phyloP scores from a whole-genome alignment of 2,888 invertebrate species.

The Lamellibrachia satsuma region DNA sequence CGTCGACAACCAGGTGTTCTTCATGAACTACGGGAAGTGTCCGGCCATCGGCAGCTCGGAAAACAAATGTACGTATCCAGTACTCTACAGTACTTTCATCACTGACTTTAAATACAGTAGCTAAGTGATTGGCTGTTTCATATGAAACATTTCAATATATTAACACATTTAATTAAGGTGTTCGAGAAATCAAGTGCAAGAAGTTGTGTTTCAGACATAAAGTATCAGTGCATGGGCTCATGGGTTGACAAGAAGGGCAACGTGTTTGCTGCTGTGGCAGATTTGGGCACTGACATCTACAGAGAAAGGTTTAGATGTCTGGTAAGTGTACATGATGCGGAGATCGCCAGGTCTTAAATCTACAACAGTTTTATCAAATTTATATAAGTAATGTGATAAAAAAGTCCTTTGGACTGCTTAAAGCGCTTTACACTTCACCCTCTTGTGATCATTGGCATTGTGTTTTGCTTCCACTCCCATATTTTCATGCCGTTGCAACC shows the following conservation, averaged over 20 bases:
- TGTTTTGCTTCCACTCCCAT: too few relatives aligned
- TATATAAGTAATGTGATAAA: too few relatives aligned
- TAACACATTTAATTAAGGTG: too few relatives aligned
- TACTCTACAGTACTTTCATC: neutral
- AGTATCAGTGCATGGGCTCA: slow-evolving; percentile 64
- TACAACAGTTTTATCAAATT: too few relatives aligned
- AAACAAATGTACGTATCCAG: slow-evolving; percentile 39
- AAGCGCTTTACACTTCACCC: too few relatives aligned
- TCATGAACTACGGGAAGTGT: slow-evolving; percentile 91
- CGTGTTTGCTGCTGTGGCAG: slow-evolving; percentile 96
- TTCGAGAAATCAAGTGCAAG: neutral
- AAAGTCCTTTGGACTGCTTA: too few relatives aligned
- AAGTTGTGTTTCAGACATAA: slow-evolving; percentile 50
- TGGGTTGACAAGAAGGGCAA: slow-evolving; percentile 70
- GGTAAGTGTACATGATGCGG: slow-evolving; percentile 56
- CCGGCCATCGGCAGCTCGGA: slow-evolving; percentile 53
- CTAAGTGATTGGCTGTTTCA: neutral
- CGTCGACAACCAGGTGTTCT: slow-evolving; percentile 95
- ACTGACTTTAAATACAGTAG: neutral
- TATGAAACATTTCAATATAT: neutral
- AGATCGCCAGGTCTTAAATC: neutral
- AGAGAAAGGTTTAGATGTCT: slow-evolving; percentile 95
- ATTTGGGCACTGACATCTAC: slow-evolving; percentile 92
- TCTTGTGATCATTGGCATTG: too few relatives aligned
- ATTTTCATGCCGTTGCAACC: too few relatives aligned